Conservation (phyloP, 2,113 vertebrate species). For the Hylia prasina region DNA sequence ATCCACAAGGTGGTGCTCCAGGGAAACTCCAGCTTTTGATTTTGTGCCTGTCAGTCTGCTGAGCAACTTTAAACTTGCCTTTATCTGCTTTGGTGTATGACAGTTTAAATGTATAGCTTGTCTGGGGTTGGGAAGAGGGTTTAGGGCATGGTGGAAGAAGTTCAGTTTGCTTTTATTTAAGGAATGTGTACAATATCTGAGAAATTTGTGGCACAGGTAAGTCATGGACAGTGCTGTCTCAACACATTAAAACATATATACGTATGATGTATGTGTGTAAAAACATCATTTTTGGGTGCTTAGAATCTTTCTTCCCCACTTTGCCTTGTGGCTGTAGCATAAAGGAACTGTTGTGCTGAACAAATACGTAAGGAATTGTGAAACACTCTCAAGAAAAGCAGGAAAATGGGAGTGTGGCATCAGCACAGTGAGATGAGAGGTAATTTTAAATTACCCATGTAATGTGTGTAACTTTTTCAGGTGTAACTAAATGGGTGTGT, state of each 20-base stretch:
- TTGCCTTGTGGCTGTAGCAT: neutral
- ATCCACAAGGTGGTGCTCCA: slow-evolving; percentile 61
- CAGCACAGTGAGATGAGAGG: neutral
- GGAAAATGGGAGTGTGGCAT: neutral
- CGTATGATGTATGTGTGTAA: neutral
- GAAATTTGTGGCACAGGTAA: neutral
- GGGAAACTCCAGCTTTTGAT: neutral
- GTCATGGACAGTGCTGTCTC: neutral
- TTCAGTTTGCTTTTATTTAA: neutral
- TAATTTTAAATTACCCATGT: neutral
- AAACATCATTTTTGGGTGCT: neutral
- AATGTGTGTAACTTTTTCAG: neutral
- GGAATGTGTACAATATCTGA: neutral
- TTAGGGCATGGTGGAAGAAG: neutral
- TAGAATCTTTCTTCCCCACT: neutral
- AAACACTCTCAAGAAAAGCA: neutral
- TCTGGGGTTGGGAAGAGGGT: neutral
- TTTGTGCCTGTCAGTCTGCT: neutral
- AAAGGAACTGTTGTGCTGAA: neutral
- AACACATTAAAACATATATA: neutral
- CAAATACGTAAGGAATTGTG: neutral
- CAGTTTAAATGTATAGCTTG: neutral
- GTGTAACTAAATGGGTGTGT: neutral
- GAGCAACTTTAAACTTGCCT: neutral
- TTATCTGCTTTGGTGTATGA: neutral